Conservation (phyloP, 2,113 vertebrate species). For the Sylvilagus bachmani region DNA sequence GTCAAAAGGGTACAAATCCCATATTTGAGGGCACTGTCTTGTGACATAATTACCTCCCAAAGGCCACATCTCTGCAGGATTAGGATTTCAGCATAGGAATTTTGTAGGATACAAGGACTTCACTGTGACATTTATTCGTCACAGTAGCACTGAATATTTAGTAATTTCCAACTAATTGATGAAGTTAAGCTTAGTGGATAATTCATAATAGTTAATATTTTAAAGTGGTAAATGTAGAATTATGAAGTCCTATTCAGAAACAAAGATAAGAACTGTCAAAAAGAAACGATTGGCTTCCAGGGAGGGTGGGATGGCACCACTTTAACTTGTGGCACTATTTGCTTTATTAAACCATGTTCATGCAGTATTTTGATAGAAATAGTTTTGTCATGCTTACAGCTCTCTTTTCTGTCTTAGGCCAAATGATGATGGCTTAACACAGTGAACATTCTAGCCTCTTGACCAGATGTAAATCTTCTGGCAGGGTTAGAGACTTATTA, state of each 20-base stretch:
- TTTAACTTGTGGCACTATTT: background rate
- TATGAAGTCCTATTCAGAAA: background rate
- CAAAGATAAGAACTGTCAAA: background rate
- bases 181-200: background rate
- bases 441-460: background rate
- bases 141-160: background rate
- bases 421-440: background rate
- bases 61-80: background rate
- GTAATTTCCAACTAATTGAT: background rate
- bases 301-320: background rate
- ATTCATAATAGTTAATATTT: background rate
- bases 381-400: background rate
- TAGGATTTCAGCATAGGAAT: background rate
- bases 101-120: background rate
- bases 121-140: background rate
- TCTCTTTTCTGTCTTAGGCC: background rate
- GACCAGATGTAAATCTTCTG: background rate
- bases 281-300: background rate
- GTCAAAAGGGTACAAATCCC: background rate
- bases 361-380: background rate
- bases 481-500: background rate
- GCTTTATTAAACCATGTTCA: background rate
- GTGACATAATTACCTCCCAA: background rate
- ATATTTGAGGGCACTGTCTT: background rate
- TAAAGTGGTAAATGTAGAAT: constrained; percentile 3